These are phyloP conservation scores for Drosophila basisetae DNA, from an alignment of 2,888 invertebrate species.

Conservation along the genomic window DNA sequence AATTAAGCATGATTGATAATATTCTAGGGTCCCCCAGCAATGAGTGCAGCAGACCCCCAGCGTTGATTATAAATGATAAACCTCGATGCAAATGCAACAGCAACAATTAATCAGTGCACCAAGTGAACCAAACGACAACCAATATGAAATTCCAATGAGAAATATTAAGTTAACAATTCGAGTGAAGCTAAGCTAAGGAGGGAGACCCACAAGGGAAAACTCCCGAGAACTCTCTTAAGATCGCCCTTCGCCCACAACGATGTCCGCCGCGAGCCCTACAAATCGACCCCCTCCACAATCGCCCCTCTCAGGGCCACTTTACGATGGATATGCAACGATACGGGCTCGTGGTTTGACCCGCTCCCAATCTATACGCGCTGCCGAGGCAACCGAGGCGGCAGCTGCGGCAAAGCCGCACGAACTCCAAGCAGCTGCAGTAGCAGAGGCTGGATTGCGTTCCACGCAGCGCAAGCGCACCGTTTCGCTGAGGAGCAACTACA, in stretches of 20 bases:
- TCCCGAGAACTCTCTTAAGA: neutral
- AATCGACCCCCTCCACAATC: slow-evolving; percentile 66
- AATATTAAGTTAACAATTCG: slow-evolving; percentile 27
- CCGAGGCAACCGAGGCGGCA: slow-evolving; percentile 78
- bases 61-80: slow-evolving; percentile 62
- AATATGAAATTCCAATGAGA: slow-evolving; percentile 68
- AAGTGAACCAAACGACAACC: slow-evolving; percentile 53
- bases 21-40: slow-evolving; percentile 53
- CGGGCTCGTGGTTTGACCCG: slow-evolving; percentile 87
- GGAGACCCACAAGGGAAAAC: neutral
- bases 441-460: slow-evolving; percentile 2
- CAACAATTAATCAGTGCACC: slow-evolving; percentile 79
- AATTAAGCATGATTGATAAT: slow-evolving; percentile 78
- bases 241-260: slow-evolving; percentile 23
- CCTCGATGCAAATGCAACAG: slow-evolving; percentile 57
- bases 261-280: slow-evolving; percentile 73
- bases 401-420: slow-evolving; percentile 56
- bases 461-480: slow-evolving; percentile 80
- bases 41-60: slow-evolving; percentile 57
- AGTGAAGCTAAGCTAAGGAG: slow-evolving; percentile 13
- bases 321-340: slow-evolving; percentile 96
- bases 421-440: slow-evolving; percentile 20
- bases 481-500: slow-evolving; percentile 80
- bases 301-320: slow-evolving; percentile 87
- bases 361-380: slow-evolving; percentile 85